Conservation (phyloP, 92 coral and sea anemone genomes). For the Phenganax subtilis region DNA sequence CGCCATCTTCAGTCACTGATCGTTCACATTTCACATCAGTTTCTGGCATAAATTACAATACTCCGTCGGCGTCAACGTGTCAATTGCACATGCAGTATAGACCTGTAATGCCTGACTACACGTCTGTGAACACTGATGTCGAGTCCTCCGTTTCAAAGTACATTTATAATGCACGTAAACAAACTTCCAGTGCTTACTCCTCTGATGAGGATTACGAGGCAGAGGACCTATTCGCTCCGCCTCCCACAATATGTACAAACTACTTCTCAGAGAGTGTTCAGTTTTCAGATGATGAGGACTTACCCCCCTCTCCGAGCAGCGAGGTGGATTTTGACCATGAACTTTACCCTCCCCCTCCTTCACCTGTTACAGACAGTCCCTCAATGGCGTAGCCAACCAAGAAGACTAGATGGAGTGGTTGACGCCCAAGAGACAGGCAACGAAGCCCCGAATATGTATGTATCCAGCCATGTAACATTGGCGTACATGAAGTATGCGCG, state of each 20-base stretch:
- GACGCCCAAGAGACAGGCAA: constrained; percentile 17
- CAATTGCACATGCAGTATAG: constrained; percentile 75
- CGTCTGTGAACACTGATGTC: constrained; percentile 83
- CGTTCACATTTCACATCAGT: constrained; percentile 78
- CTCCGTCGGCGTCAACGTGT: constrained; percentile 87
- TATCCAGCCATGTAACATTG: neutral
- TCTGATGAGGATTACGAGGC: constrained; percentile 63
- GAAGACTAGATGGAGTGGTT: neutral
- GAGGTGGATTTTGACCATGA: constrained; percentile 72
- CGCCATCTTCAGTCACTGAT: constrained; percentile 96
- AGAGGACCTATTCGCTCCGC: constrained; percentile 86
- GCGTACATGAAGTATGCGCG: neutral
- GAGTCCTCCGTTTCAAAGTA: constrained; percentile 71
- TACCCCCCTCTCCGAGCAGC: constrained; percentile 90
- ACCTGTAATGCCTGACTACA: constrained; percentile 86
- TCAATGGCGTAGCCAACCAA: constrained; percentile 53
- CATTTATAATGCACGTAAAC: constrained; percentile 51
- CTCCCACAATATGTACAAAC: constrained; percentile 96
- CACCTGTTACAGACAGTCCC: constrained; percentile 98
- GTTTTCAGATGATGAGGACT: constrained; percentile 85
- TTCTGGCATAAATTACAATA: constrained; percentile 75
- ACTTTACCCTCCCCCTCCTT: constrained; percentile 98
- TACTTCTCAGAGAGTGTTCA: constrained; percentile 90
- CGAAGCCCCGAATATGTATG: neutral
- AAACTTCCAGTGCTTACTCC: constrained; percentile 52